These are phyloP conservation scores for Psephotus haematonotus DNA, from an alignment of 2,113 vertebrate species.

Conservation along the genomic window DNA sequence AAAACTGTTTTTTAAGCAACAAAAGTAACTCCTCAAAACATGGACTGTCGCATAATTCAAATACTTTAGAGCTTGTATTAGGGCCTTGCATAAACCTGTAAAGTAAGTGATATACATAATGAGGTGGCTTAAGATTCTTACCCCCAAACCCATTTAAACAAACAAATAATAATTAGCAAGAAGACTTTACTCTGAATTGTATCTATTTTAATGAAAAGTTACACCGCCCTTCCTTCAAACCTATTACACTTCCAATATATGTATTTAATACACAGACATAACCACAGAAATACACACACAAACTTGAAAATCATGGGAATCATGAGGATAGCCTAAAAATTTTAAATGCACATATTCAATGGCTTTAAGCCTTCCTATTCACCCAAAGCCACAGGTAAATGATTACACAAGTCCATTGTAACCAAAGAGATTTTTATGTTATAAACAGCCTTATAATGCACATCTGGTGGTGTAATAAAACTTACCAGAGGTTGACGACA, in stretches of 20 bases:
- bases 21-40: neutral
- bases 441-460: neutral
- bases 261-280: neutral
- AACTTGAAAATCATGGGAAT: neutral
- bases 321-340: neutral
- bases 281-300: neutral
- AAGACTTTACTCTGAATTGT: neutral
- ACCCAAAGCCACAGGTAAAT: neutral
- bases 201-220: neutral
- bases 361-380: neutral
- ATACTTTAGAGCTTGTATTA: neutral
- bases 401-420: neutral
- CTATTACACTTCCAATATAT: neutral
- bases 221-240: neutral
- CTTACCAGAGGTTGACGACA: constrained; percentile 96
- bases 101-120: neutral
- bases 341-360: neutral
- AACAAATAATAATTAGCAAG: neutral
- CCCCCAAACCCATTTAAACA: neutral
- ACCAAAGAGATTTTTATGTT: neutral
- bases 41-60: neutral
- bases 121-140: neutral
- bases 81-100: neutral
- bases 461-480: neutral
- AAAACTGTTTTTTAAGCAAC: neutral